phyloP scores from a whole-genome alignment of 2,888 invertebrate genomes.

The Hymenopus coronatus region DNA sequence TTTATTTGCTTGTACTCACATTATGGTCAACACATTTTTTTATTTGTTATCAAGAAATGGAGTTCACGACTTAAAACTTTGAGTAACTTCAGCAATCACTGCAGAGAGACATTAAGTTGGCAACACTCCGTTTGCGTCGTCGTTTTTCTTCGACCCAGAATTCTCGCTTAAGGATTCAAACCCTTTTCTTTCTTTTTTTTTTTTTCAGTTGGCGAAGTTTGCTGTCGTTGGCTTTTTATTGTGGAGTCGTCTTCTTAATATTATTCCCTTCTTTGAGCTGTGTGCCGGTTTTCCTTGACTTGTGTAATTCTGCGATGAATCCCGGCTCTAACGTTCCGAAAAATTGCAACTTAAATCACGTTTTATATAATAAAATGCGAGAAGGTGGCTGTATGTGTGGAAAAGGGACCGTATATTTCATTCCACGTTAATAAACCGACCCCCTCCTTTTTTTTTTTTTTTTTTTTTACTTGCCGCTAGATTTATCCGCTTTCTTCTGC shows the following conservation, averaged over 20 bases:
- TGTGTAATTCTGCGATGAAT: background rate
- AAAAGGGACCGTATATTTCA: constrained; percentile 19
- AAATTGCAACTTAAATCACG: constrained; percentile 29
- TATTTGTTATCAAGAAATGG: too few relatives aligned
- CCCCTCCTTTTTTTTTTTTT: background rate
- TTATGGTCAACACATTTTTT: too few relatives aligned
- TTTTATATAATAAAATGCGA: constrained; percentile 24
- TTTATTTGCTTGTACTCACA: too few relatives aligned
- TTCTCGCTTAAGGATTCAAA: background rate
- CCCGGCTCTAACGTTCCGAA: background rate
- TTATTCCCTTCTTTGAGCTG: background rate
- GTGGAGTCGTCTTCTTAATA: background rate
- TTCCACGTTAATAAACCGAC: constrained; percentile 26
- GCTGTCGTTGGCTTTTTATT: background rate
- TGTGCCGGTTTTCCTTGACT: background rate
- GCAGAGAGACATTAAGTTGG: too few relatives aligned
- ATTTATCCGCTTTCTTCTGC: background rate
- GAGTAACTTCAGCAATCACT: too few relatives aligned
- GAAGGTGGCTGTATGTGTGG: background rate
- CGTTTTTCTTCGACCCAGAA: background rate
- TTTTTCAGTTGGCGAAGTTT: background rate
- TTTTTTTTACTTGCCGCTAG: background rate
- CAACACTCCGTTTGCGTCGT: background rate
- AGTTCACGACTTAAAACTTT: too few relatives aligned
- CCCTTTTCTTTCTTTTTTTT: background rate